phyloP scores from a whole-genome alignment of 1,140 invertebrate genomes.

The Aphelenchoides avenae region DNA sequence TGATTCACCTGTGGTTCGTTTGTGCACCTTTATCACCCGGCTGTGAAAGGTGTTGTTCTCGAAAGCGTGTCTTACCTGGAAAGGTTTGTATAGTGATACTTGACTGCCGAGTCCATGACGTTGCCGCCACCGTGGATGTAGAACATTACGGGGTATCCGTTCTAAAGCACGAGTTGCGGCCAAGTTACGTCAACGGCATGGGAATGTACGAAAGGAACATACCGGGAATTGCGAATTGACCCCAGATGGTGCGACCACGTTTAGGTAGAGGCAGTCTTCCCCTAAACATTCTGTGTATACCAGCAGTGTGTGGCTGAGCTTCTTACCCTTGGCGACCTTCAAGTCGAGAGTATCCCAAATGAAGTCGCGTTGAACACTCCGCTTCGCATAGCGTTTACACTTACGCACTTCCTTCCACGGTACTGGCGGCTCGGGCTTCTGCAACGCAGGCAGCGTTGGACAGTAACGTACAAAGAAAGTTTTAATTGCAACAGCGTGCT shows the following conservation, averaged over 20 bases:
- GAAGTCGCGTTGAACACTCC: constrained; percentile 47
- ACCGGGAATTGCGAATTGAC: constrained; percentile 26
- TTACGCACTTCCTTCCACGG: constrained; percentile 30
- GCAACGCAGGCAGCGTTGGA: constrained; percentile 5
- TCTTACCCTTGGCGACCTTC: constrained; percentile 94
- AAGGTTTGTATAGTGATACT: constrained; percentile 83
- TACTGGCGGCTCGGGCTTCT: constrained; percentile 45
- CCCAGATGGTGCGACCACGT: constrained; percentile 68
- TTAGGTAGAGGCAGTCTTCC: constrained; percentile 71
- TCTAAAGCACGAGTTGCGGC: too few species aligned
- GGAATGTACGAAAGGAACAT: too few species aligned
- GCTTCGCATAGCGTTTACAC: constrained; percentile 25
- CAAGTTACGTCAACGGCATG: too few species aligned
- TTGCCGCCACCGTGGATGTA: constrained; percentile 96
- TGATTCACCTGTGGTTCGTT: too few species aligned
- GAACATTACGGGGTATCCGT: constrained; percentile 76
- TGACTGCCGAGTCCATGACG: constrained; percentile 81
- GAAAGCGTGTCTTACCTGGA: constrained; percentile 6
- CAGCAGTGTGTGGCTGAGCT: too few species aligned
- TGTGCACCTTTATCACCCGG: too few species aligned
- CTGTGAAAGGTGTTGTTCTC: neutral
- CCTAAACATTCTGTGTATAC: constrained; percentile 70
- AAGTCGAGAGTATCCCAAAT: constrained; percentile 43
- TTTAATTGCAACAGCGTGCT: neutral
- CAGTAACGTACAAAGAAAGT: neutral